Base-by-base conservation (phyloP, 2,888 invertebrate genomes). In the Cheiracanthium punctorium region DNA sequence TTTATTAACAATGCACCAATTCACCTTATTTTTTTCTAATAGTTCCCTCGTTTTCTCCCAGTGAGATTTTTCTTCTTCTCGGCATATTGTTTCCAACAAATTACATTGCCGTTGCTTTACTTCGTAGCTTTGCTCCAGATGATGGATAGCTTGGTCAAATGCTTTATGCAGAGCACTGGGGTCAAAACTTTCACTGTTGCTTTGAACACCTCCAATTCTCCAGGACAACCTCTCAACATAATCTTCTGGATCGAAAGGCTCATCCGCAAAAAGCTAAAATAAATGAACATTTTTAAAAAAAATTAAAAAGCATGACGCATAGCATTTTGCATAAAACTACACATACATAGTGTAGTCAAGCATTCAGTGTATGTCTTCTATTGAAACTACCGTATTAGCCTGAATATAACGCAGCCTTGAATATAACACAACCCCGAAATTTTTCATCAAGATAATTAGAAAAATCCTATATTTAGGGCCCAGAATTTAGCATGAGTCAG, bases 151-250 rank as follows among this genome's bases (percentile, higher is more conserved):
- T 92, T 97, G 96, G 65, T 97, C 95, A 92, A 98, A 98, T 32
- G 97, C 96, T 90, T 96, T 96, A 90, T 97, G 96, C 88, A 98
- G 94, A 88, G 95, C 93, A 90, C 95, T 94, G 0, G 98, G 97
- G 92, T 97, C 96, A 91, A 98, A 96, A 89, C 94, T 93, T 30
- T 95, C 94, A 69, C 94, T 95, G 28, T 94, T 90, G 14, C 89
- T 95, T 90, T 92, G 93, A 24, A 93, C 93, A 89, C 94, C 94
- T 65, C 94, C 94, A 91, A 97, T 96, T 89, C 98, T 94, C 95
- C 98, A 97, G 52, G 98, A 98, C 91, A 99, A 93, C 80, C 98
- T 94, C 92, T 99, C 99, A 0, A 99, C 98, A 93, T 99, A 99
- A 91, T 98, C 98, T 91, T 97, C 97, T 14, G 98, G 95, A 93